Base-by-base conservation (phyloP, 35 echinoderm and acorn worm species). In the Apostichopus californicus region DNA sequence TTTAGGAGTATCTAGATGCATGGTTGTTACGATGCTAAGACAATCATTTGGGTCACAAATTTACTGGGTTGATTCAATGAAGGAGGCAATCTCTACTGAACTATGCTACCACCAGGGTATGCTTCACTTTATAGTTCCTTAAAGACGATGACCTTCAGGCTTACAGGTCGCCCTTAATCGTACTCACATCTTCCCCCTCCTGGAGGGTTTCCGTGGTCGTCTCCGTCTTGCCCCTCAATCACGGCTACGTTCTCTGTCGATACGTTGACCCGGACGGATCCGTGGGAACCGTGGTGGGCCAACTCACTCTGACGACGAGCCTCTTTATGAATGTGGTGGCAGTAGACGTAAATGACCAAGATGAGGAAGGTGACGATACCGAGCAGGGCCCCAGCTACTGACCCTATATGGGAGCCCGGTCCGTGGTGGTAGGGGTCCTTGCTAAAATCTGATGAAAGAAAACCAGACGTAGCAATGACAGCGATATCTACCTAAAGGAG, bases 321-420 rank as follows among this genome's bases (percentile, higher is more conserved):
- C 55, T 94, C 86, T n/a, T 94, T 94, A 71, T 99, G 93, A 8
- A 99, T 90, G 77, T 99, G 95, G 63, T 99, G 97, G 28, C 97
- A 93, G 92, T 99, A 99, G 28, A 96, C 92, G 28, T 96, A 99
- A 28, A 96, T 93, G 59, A 96, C 92, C 20, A 99, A 73, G 56
- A 93, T 92, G 9, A 99, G 87, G 34, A 96, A 94, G 10, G 95
- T 92, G 87, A 99, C 95, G 55, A 96, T 94, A 11, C 95, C 97
- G 61, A 99, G 80, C 57, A 99, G 83, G 77, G 95, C 97, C n/a
- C 97, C 97, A n/a, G 97, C 97, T 13, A 99, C 95, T 0, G 97
- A 95, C 4, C 97, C 97, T 46, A 99, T 93, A 54, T 96, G 97
- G 79, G 97, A 95, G 3, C 95, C 94, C n/a, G 89, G 89, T 57